A percentile compares a stretch with the other conserved stretches of the same genome.
Conservation (phyloP, 1,140 invertebrate species). For the Magallana ariakensis region DNA sequence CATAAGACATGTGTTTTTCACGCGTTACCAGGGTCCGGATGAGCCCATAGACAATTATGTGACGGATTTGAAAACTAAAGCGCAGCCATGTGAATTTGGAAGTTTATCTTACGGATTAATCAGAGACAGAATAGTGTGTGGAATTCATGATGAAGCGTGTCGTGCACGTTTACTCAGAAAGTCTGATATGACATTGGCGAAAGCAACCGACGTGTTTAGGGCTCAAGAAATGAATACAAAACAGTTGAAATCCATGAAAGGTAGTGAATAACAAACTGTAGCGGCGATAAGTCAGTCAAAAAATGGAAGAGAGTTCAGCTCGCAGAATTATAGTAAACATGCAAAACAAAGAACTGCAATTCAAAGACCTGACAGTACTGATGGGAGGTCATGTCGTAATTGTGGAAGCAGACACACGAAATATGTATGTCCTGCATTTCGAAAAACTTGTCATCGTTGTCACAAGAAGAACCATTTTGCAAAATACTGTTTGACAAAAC, state of each 20-base stretch:
- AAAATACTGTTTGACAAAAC: constrained; percentile 35
- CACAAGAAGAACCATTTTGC: too few species aligned
- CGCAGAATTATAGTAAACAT: too few species aligned
- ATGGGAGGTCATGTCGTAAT: not conserved
- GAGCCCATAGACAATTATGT: constrained; percentile 49
- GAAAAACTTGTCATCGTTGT: constrained; percentile 38
- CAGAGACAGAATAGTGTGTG: constrained; percentile 44
- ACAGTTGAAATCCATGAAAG: constrained; percentile 30
- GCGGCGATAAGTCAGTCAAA: constrained; percentile 2
- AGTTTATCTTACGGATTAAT: constrained; percentile 33
- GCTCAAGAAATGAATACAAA: constrained; percentile 29
- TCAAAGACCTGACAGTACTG: constrained; percentile 15
- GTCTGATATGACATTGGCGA: constrained; percentile 3
- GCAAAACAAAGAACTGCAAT: constrained; percentile 20
- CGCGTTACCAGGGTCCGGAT: constrained; percentile 13
- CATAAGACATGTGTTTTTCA: constrained; percentile 48
- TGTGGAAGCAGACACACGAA: constrained; percentile 43
- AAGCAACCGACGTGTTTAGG: too few species aligned
- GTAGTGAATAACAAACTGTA: not conserved
- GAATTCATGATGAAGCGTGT: constrained; percentile 39
- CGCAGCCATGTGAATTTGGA: not conserved
- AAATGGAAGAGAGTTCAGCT: not conserved
- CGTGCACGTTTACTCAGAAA: constrained; percentile 24
- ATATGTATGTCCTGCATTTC: constrained; percentile 40
- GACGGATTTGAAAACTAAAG: constrained; percentile 50